Evolutionary conservation across 2,888 invertebrate species (phyloP), one percentile per base, ranked within the genome.

Genomic region (Ceramica pisi): DNA sequence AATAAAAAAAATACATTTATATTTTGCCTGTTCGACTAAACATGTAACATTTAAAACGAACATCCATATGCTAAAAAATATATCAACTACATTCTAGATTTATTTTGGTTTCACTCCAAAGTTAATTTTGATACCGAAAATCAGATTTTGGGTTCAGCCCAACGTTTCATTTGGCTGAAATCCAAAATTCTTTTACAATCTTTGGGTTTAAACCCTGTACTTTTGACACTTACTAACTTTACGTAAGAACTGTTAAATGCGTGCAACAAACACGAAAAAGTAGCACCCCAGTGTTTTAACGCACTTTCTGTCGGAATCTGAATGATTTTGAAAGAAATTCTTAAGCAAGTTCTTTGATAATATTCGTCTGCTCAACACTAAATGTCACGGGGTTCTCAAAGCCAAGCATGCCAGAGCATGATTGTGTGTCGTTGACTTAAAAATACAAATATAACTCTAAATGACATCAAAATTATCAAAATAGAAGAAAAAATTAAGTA

Each of bases 401-500:
- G 2, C 31, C 31, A 35, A 6, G n/a, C 6, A 23, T 0, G 14
- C 4, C 14, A 14, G 14, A 14, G 14, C 51, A 16, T 51, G 23
- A 51, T 10, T 51, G 51, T 51, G 14, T 23, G n/a, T 31, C 31
- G 14, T 19, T 26, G 23, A 41, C 41, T 19, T 2, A 41, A 51
- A 67, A 51, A 67, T 67, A 50, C 67, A 19, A 23, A 50, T 67
- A 8, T 50, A 26, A 16, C 26, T 16, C 1, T 23, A 41, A 12
- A 16, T 26, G 21, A 67, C 31, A 71, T 74, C 14, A 16, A 19
- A 23, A 57, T 21, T 26, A 12, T n/a, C 31, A 41, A 3, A 48
- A 31, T 41, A 44, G 2, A 0, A 21, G 16, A 4, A 38, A 61
- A 35, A 35, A 38, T 26, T 64, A 46, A 53, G 46, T 75, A 26